These are phyloP conservation scores for Aix galericulata DNA, from an alignment of 2,113 vertebrate genomes.

Conservation along the genomic window DNA sequence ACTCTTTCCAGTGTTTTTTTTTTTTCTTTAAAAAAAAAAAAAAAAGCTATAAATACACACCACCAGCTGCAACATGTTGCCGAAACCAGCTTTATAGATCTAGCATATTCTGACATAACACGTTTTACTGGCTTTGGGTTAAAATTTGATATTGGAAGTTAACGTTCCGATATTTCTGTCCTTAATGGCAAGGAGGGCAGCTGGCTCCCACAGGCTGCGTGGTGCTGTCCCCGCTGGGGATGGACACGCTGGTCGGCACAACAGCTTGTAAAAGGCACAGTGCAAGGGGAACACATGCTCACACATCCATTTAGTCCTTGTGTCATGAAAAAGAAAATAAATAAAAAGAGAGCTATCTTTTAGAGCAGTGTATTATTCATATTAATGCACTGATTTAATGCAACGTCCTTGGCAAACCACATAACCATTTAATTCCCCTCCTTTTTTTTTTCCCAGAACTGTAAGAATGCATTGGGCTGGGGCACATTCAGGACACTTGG, in stretches of 20 bases:
- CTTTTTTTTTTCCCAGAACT: neutral
- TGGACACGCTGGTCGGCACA: neutral
- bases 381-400: neutral
- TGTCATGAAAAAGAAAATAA: neutral
- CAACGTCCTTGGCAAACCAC: neutral
- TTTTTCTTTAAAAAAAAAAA: neutral
- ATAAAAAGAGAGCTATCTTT: neutral
- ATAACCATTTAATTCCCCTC: neutral
- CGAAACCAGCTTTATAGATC: constrained; percentile 75
- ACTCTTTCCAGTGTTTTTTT: constrained; percentile 31
- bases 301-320: constrained; percentile 32
- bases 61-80: constrained; percentile 85
- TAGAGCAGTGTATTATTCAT: neutral
- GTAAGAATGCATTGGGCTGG: neutral
- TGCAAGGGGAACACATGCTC: constrained; percentile 54
- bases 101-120: constrained; percentile 83
- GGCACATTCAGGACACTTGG: accelerated
- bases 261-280: constrained; percentile 51
- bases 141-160: constrained; percentile 69
- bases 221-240: neutral
- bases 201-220: constrained; percentile 7
- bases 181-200: neutral
- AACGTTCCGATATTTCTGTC: neutral
- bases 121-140: constrained; percentile 83
- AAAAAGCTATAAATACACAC: constrained; percentile 51